Base-by-base conservation (phyloP, 2,888 invertebrate species). In the Cephus pygmeus region DNA sequence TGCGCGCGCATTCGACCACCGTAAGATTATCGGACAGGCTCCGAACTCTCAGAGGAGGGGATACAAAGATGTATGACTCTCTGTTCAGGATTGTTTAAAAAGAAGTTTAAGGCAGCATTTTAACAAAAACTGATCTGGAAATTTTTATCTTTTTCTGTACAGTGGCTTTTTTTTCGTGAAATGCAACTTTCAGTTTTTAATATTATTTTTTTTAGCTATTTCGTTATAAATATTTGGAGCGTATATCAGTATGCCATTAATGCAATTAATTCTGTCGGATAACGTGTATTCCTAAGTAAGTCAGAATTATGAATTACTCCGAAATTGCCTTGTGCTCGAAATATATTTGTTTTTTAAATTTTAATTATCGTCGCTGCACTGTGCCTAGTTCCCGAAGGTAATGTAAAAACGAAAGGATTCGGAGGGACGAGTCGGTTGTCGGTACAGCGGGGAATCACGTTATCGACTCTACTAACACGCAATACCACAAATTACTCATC, bases 1-100 rank as follows among this genome's bases (percentile, higher is more conserved):
- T 88, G 89, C 90, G 90, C 87, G 88, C 90, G 89, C 89, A 88
- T 34, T 77, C 75, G 76, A 80, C 40, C 23, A 34, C 74, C 74
- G 34, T n/a, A 34, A 73, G 35, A 35, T 73, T 35, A 71, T 71
- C 23, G 40, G 40, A 56, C 40, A 9, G 23, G 9, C 40, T 40
- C 15, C 40, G 15, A 40, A 40, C 15, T 15, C 15, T 23, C 9
- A 23, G 23, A 0, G 9, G 40, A 23, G 40, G 40, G 40, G 40
- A 56, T 56, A 56, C 9, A 56, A 56, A 23, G 40, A 23, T 56
- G 23, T 56, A 56, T 2, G 40, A 56, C 6, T 56, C 23, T 56
- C 2, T 56, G 40, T 56, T 56, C 6, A 56, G 23, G 40, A 56
- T 56, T 56, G 40, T 23, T 56, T 56, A 2, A 56, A 56, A 23